Evolutionary conservation across 1,140 invertebrate species (phyloP).

Genomic region (Antheraea pernyi): DNA sequence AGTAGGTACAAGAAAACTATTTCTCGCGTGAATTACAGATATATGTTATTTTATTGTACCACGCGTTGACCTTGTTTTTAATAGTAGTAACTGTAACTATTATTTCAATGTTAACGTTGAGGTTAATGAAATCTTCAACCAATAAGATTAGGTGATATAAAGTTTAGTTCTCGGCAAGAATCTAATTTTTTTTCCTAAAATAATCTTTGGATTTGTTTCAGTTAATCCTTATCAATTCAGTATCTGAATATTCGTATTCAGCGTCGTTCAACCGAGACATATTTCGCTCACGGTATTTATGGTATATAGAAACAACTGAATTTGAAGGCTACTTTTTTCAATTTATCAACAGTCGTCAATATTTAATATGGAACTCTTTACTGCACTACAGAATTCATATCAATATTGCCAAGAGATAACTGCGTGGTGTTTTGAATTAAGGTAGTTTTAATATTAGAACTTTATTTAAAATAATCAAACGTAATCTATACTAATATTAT

Average conservation of each 20-base stretch:
- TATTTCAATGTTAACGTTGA: not conserved
- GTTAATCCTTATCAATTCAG: not conserved
- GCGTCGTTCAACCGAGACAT: no score
- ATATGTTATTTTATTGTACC: not conserved
- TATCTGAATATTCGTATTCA: not conserved
- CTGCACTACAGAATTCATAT: not conserved
- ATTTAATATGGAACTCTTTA: not conserved
- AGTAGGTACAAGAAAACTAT: not conserved
- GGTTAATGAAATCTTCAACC: not conserved
- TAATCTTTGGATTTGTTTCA: not conserved
- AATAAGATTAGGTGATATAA: no score
- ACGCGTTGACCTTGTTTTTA: not conserved
- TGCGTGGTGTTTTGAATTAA: no score
- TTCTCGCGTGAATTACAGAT: not conserved
- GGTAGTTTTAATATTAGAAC: no score
- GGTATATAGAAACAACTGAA: not conserved
- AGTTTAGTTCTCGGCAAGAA: no score
- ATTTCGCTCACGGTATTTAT: not conserved
- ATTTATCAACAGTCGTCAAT: not conserved
- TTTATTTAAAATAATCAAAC: no score
- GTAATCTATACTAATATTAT: no score
- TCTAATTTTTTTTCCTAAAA: not conserved
- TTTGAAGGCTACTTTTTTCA: not conserved
- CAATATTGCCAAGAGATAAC: not conserved
- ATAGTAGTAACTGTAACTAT: not conserved